Evolutionary conservation across 2,113 vertebrate genomes (phyloP).

Genomic region (Bucco capensis): DNA sequence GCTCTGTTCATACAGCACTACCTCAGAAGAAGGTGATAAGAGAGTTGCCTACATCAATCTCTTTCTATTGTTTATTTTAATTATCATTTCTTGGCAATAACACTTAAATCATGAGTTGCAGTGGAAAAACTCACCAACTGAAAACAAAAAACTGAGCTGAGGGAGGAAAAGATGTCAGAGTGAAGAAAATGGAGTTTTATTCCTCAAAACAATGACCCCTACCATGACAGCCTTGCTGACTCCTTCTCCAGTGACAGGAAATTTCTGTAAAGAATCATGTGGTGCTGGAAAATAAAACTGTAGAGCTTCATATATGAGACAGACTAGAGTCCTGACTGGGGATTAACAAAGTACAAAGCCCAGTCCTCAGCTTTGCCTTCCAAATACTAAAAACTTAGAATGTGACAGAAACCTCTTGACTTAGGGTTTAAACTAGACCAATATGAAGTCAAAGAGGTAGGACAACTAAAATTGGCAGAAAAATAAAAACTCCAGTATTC

Average conservation of each 20-base stretch:
- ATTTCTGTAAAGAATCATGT: slow-evolving; percentile 38
- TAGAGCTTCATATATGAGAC: neutral
- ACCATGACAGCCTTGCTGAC: neutral
- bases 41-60: neutral
- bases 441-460: neutral
- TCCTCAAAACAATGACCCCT: neutral
- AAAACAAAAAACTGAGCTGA: neutral
- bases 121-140: neutral
- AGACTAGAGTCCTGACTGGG: neutral
- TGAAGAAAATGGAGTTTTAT: neutral
- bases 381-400: neutral
- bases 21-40: neutral
- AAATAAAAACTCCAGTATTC: neutral
- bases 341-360: neutral
- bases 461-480: neutral
- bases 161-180: neutral
- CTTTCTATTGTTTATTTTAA: neutral
- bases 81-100: neutral
- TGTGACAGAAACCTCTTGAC: neutral
- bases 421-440: neutral
- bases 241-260: slow-evolving; percentile 23
- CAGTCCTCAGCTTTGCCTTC: neutral
- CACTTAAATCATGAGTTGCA: neutral
- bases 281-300: slow-evolving; percentile 2
- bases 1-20: neutral